Evolutionary conservation across 2,113 vertebrate species (phyloP), one percentile per base, ranked within the genome.

Genomic region (Rutilus rutilus): DNA sequence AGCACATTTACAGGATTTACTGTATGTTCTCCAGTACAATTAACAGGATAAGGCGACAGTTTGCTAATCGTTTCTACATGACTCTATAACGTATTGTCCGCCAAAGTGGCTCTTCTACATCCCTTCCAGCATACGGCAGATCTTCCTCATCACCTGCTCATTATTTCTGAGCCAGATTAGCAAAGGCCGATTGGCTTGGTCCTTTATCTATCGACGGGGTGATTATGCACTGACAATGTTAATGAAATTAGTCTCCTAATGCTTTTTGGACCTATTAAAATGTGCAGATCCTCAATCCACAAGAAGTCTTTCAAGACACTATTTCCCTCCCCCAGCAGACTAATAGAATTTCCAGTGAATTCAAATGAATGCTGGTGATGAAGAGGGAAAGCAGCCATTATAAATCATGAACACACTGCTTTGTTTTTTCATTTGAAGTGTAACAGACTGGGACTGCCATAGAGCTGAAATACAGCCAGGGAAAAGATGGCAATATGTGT

Each of bases 241-340:
- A 90, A 91, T 91, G 86, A 89, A 91, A 89, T 90, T 89, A 90
- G 87, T 89, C 77, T 60, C 75, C 84, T 88, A 86, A 85, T 83
- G 83, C 81, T 33, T 82, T 85, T 80, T 71, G 52, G 87, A 78
- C 77, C 79, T 42, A 78, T 85, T 89, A 88, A 85, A 85, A 87
- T 74, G 71, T 59, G 80, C 77, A 64, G 79, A 79, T 86, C 79
- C 73, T 74, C 83, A 82, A 76, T 79, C 82, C 86, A 65, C 76
- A 30, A 78, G 27, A 75, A 75, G 78, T 78, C 71, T 82, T 89
- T 89, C 85, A 89, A 89, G 78, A 84, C 88, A 75, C 79, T 57
- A 65, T 75, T 45, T 25, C 19, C 1, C 42, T 69, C 23, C 33
- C 45, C 62, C 45, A 86, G 33, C 33, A 54, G 83, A 59, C 39